Evolutionary conservation across 2,888 invertebrate species (phyloP).

Genomic region (Cephus pulcher): DNA sequence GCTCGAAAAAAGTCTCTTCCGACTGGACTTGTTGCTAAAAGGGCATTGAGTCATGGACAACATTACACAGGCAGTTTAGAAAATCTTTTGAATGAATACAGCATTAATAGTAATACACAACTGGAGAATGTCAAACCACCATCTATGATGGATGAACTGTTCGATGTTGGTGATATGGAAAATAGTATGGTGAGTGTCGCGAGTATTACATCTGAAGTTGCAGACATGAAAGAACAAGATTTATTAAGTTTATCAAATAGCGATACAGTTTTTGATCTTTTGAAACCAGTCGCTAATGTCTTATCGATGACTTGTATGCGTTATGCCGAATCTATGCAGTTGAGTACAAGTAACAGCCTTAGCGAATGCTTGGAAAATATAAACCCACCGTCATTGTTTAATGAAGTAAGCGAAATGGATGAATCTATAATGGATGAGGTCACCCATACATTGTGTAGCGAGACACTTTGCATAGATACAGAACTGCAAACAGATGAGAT

Average conservation of each 20-base stretch:
- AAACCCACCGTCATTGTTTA: conserved; percentile 79
- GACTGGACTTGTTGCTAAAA: conserved; percentile 76
- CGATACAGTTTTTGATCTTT: conserved; percentile 70
- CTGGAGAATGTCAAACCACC: conserved; percentile 87
- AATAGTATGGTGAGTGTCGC: conserved; percentile 87
- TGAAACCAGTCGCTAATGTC: conserved; percentile 71
- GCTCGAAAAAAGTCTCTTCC: conserved; percentile 78
- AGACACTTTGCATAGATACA: conserved; percentile 69
- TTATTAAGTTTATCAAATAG: conserved; percentile 61
- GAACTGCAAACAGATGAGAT: conserved; percentile 65
- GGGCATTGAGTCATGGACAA: conserved; percentile 74
- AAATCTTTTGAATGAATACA: conserved; percentile 71
- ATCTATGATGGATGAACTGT: conserved; percentile 79
- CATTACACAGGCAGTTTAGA: conserved; percentile 73
- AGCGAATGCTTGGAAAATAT: conserved; percentile 76
- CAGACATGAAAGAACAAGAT: conserved; percentile 69
- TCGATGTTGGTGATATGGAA: conserved; percentile 74
- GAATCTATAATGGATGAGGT: conserved; percentile 61
- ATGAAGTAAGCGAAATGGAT: conserved; percentile 76
- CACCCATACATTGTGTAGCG: conserved; percentile 67
- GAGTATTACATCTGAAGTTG: conserved; percentile 84
- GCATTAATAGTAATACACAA: conserved; percentile 72
- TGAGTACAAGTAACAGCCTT: conserved; percentile 66
- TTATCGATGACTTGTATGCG: conserved; percentile 63
- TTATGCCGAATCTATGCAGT: conserved; percentile 57